Percentiles rank a stretch among this genome's conserved stretches.
These are phyloP conservation scores for Argentina silus DNA, from an alignment of 2,797 vertebrate genomes.

Conservation along the genomic window DNA sequence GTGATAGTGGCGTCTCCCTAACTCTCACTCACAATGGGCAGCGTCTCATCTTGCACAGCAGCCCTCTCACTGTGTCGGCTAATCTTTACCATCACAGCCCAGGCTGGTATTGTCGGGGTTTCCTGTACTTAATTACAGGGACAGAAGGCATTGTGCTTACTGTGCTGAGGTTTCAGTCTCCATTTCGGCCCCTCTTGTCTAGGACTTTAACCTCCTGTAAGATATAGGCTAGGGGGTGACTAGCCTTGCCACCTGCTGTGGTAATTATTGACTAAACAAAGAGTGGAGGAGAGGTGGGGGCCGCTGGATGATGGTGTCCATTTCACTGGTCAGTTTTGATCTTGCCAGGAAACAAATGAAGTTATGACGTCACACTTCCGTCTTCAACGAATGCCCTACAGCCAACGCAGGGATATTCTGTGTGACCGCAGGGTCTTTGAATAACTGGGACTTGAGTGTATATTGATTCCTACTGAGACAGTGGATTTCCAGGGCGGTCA, in stretches of 20 bases:
- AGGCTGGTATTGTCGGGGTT: slow-evolving; percentile 65
- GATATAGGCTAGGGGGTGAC: slow-evolving; percentile 41
- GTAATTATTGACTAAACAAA: slow-evolving; percentile 72
- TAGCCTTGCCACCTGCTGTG: slow-evolving; percentile 75
- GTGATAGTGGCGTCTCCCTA: slow-evolving; percentile 28
- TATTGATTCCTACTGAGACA: slow-evolving; percentile 40
- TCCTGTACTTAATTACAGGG: slow-evolving; percentile 70
- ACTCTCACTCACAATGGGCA: slow-evolving; percentile 19
- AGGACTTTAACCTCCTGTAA: slow-evolving; percentile 13
- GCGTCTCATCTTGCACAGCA: slow-evolving; percentile 65
- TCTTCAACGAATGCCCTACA: neutral
- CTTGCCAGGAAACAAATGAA: slow-evolving; percentile 6
- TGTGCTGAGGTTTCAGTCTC: slow-evolving; percentile 62
- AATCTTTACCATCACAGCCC: slow-evolving; percentile 66
- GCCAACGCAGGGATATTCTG: neutral
- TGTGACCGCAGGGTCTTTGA: slow-evolving; percentile 14
- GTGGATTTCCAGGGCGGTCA: slow-evolving; percentile 46
- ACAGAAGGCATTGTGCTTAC: slow-evolving; percentile 61
- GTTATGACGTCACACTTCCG: slow-evolving; percentile 12
- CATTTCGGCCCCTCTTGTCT: slow-evolving; percentile 11
- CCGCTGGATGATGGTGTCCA: slow-evolving; percentile 13
- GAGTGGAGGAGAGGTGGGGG: slow-evolving; percentile 12
- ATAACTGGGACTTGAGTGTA: slow-evolving; percentile 34
- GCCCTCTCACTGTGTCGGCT: slow-evolving; percentile 63
- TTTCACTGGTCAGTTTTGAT: slow-evolving; percentile 45